Percentiles rank a stretch among this genome's conserved stretches.
phyloP scores from a whole-genome alignment of 2,113 vertebrate species.

The Eclectus roratus region DNA sequence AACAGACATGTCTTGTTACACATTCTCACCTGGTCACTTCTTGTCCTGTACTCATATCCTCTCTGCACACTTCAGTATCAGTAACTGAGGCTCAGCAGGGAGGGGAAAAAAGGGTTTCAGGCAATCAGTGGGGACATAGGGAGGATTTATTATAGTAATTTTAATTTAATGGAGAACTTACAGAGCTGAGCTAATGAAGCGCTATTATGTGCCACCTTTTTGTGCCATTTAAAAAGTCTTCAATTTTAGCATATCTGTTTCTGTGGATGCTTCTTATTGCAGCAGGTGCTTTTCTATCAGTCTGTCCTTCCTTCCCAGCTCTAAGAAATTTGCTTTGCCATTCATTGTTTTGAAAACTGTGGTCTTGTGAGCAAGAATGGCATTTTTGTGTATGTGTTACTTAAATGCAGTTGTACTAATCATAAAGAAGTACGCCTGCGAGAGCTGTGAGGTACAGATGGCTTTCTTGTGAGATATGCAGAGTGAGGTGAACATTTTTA shows the following conservation, averaged over 20 bases:
- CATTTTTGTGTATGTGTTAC: not conserved
- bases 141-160: not conserved
- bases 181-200: not conserved
- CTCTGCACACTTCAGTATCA: not conserved
- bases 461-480: not conserved
- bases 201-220: not conserved
- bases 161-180: not conserved
- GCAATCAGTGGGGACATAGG: not conserved
- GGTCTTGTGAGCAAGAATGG: not conserved
- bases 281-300: not conserved
- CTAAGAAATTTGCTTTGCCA: not conserved
- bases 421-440: not conserved
- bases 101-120: not conserved
- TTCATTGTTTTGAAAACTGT: not conserved
- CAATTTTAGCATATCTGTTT: not conserved
- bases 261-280: not conserved
- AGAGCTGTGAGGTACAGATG: not conserved
- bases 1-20: not conserved
- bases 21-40: not conserved
- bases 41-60: not conserved
- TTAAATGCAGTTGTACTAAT: not conserved
- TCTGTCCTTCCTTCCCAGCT: not conserved
- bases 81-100: not conserved
- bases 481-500: not conserved
- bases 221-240: not conserved